These are phyloP conservation scores for Phalacrocorax aristotelis DNA, from an alignment of 2,113 vertebrate species.

Conservation along the genomic window DNA sequence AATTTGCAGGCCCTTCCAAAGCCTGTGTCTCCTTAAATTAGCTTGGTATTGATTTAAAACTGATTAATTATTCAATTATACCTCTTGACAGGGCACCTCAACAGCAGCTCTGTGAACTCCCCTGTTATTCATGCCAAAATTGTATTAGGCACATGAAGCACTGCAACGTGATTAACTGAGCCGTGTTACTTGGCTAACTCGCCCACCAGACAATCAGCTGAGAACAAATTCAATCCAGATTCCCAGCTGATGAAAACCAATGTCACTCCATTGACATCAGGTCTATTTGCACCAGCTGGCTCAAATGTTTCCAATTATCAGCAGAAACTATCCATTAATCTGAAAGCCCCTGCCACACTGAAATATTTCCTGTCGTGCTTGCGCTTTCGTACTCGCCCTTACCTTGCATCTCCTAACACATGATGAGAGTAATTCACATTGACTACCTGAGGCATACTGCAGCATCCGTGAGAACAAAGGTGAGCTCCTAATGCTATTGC, in stretches of 20 bases:
- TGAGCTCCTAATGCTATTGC: neutral
- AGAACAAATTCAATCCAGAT: slow-evolving; percentile 30
- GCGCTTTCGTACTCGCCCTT: neutral
- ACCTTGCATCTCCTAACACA: neutral
- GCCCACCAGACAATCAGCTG: neutral
- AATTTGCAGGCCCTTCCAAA: neutral
- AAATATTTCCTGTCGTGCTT: neutral
- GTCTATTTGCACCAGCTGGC: slow-evolving; percentile 14
- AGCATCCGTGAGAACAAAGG: neutral
- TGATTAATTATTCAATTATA: slow-evolving; percentile 24
- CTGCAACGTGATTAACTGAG: neutral
- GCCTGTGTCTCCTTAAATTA: neutral
- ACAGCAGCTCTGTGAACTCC: neutral
- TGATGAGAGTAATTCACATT: neutral
- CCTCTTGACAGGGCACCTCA: neutral
- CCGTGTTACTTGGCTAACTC: neutral
- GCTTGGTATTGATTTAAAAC: neutral
- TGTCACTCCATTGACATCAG: neutral
- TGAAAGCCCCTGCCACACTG: neutral
- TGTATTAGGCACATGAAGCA: neutral
- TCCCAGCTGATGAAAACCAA: slow-evolving; percentile 38
- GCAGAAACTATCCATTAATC: neutral
- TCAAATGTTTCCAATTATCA: slow-evolving; percentile 38
- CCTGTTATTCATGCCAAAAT: neutral
- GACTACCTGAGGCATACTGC: neutral